Percentiles rank a stretch among this genome's conserved stretches.
These are phyloP conservation scores for Cnemophilus loriae DNA, from an alignment of 2,113 vertebrate genomes.

Conservation along the genomic window DNA sequence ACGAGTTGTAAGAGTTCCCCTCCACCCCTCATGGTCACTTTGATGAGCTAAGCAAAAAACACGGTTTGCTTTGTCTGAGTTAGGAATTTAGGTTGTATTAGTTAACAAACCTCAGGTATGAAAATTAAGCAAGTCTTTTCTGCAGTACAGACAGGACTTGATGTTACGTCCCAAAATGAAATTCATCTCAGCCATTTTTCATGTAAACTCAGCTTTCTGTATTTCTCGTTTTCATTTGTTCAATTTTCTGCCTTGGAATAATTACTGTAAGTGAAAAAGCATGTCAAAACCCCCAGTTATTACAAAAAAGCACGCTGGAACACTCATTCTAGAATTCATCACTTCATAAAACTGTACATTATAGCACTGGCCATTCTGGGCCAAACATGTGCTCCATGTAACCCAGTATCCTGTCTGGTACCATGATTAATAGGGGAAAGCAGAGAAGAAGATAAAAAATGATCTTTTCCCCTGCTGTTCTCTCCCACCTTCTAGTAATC, in stretches of 20 bases:
- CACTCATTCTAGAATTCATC: background rate
- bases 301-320: background rate
- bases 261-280: background rate
- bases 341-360: slow-evolving; percentile 23
- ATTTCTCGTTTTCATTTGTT: background rate
- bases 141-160: background rate
- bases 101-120: background rate
- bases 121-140: background rate
- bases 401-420: background rate
- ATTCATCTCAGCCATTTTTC: background rate
- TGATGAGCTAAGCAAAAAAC: background rate
- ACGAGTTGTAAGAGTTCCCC: background rate
- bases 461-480: background rate
- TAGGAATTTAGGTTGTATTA: background rate
- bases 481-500: background rate
- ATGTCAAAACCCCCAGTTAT: background rate
- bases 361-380: background rate
- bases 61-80: background rate
- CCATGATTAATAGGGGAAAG: background rate
- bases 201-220: background rate
- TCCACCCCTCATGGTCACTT: background rate
- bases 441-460: slow-evolving; percentile 13
- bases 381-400: background rate
- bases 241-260: background rate
- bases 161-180: background rate